Evolutionary conservation across 2,113 vertebrate species (phyloP), one percentile per base, ranked within the genome.

Genomic region (Oreochromis spilurus): DNA sequence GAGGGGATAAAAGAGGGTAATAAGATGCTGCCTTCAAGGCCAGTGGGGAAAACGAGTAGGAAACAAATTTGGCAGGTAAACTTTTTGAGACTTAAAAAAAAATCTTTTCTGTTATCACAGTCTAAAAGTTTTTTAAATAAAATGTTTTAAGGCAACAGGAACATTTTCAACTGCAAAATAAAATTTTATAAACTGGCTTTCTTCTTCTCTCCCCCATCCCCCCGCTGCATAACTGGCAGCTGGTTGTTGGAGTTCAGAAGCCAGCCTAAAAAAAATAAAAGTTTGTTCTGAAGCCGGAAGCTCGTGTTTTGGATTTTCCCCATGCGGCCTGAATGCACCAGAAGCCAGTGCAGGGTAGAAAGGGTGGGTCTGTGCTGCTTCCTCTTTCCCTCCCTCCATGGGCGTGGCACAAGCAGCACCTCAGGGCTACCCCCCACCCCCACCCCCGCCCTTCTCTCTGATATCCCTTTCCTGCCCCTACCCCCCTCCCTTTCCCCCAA

Each of bases 321-420:
- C 85, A 36, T 40, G 78, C n/a, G 65, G 52, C 70, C 10, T 88
- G 88, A 93, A 94, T 7, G 84, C 93, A 94, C 70, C 90, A 87
- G 6, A 72, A 91, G 79, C 81, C 58, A 84, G 54, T 40, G 5
- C 77, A n/a, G 58, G 83, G 83, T 84, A 54, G 85, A 84, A 83
- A 84, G 75, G 89, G 83, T 19, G 48, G 58, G 70, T 58, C 83
- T 12, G 78, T 79, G 38, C 79, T 21, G 40, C 79, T 93, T 87
- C 81, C 82, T 92, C 62, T 54, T 85, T 81, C 72, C 70, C 83
- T 88, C 50, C 90, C 88, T 89, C 83, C 70, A 72, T 16, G 67
- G 95, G 93, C 48, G 92, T 91, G 91, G 90, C 87, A 10, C 86
- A 80, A 84, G 60, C 87, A 85, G 87, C 91, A 95, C 94, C 94